Evolutionary conservation across 2,888 invertebrate genomes (phyloP).

Genomic region (Drosophila borborema): DNA sequence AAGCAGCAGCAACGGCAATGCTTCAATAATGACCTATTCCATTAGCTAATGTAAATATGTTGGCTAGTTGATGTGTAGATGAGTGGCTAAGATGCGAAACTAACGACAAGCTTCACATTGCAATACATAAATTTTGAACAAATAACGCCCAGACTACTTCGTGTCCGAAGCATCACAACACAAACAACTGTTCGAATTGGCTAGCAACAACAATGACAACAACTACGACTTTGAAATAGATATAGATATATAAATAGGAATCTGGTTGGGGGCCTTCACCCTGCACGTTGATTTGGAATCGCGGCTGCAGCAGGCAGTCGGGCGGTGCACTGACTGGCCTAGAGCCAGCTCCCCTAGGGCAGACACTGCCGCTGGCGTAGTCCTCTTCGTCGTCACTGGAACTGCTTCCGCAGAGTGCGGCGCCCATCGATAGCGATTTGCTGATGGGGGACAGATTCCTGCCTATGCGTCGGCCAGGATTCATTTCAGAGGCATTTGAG

Average conservation of each 20-base stretch:
- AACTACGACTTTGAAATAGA: conserved; percentile 4
- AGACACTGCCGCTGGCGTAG: conserved; percentile 42
- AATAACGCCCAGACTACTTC: conserved; percentile 42
- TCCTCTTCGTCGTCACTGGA: conserved; percentile 70
- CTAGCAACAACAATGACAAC: conserved; percentile 29
- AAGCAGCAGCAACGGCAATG: conserved; percentile 5
- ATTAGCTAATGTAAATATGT: conserved; percentile 7
- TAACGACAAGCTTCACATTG: conserved; percentile 25
- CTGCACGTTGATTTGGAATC: conserved; percentile 73
- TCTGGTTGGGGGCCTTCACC: conserved; percentile 61
- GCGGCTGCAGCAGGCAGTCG: conserved; percentile 59
- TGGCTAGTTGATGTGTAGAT: neutral
- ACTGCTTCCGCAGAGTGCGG: conserved; percentile 44
- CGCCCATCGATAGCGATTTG: conserved; percentile 75
- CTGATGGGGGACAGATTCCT: conserved; percentile 57
- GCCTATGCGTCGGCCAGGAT: conserved; percentile 28
- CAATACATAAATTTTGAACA: conserved; percentile 59
- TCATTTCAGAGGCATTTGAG: conserved; percentile 63
- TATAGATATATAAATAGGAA: neutral
- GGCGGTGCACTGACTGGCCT: conserved; percentile 78
- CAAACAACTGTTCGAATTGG: neutral
- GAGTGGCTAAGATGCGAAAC: conserved; percentile 17
- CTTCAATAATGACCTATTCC: conserved; percentile 8
- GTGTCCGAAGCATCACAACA: conserved; percentile 1
- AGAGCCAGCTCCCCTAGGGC: conserved; percentile 7